Conservation (phyloP, 2,797 vertebrate genomes). For the Chrosomus eos region DNA sequence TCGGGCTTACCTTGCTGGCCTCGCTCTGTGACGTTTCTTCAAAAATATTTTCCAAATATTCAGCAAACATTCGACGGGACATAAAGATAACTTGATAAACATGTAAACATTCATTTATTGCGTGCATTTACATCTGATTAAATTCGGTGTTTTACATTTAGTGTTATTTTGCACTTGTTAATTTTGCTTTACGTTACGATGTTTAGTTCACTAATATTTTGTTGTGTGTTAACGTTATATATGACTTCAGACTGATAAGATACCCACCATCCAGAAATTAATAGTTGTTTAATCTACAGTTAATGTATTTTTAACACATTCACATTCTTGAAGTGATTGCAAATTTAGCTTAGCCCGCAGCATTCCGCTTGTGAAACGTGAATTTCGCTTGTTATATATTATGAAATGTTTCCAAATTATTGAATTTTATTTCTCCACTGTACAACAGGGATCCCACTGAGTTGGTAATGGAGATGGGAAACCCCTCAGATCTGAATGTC, state of each 20-base stretch:
- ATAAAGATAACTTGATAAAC: not conserved
- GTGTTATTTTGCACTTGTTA: not conserved
- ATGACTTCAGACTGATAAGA: not conserved
- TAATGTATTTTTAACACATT: not conserved
- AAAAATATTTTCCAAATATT: not conserved
- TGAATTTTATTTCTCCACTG: not conserved
- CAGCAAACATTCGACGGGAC: not conserved
- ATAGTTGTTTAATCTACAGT: not conserved
- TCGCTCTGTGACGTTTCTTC: not conserved
- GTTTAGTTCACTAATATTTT: not conserved
- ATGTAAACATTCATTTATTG: not conserved
- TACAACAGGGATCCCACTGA: not conserved
- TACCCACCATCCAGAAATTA: not conserved
- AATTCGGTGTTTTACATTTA: not conserved
- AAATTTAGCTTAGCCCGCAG: not conserved
- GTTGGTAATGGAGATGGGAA: constrained; percentile 10
- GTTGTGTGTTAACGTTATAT: not conserved
- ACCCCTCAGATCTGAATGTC: constrained; percentile 5
- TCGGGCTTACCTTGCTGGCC: not conserved
- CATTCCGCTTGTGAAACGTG: not conserved
- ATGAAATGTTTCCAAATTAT: not conserved
- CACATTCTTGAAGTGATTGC: not conserved
- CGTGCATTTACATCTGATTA: not conserved
- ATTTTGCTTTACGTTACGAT: not conserved
- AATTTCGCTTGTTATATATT: not conserved